phyloP scores from a whole-genome alignment of 2,113 vertebrate species.

The Steatornis caripensis region DNA sequence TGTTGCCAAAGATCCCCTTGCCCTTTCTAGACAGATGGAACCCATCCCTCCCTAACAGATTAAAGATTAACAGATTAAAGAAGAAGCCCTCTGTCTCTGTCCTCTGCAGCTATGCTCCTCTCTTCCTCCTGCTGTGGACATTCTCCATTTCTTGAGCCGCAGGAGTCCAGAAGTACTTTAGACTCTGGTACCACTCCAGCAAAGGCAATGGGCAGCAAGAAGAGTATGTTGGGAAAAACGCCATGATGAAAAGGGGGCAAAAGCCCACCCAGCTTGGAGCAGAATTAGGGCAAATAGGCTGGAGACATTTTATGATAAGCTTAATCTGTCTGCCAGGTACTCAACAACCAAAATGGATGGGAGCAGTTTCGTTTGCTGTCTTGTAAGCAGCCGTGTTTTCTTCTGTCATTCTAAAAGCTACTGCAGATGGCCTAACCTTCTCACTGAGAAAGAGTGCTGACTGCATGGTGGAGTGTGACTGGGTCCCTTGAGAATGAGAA shows the following conservation, averaged over 20 bases:
- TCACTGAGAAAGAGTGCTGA: background rate
- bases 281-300: background rate
- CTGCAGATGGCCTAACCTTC: background rate
- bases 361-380: background rate
- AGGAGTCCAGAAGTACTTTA: background rate
- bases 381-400: background rate
- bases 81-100: background rate
- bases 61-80: no score
- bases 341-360: background rate
- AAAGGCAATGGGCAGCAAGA: background rate
- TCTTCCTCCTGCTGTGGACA: rapidly evolving
- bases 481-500: background rate
- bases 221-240: background rate
- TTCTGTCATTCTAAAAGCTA: background rate
- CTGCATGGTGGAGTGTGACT: background rate
- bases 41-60: no score
- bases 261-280: background rate
- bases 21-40: no score
- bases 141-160: background rate
- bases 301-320: background rate
- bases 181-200: background rate
- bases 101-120: background rate
- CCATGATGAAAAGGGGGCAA: background rate
- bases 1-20: no score
- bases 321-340: background rate